Evolutionary conservation across 1,140 invertebrate species (phyloP).

Genomic region (Coenobita brevimanus): DNA sequence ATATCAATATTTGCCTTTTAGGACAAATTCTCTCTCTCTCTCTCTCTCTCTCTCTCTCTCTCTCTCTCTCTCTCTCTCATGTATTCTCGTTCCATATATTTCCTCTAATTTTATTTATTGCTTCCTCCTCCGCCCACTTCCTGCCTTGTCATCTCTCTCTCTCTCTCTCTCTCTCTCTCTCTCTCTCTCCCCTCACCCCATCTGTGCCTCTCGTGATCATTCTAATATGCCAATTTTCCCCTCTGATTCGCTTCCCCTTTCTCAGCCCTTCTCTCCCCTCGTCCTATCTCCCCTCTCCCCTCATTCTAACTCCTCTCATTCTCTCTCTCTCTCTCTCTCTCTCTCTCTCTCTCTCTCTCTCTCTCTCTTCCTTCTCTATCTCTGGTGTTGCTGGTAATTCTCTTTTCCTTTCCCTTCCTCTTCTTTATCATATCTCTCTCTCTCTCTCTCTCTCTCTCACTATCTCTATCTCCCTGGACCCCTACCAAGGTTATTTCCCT

Average conservation of each 20-base stretch:
- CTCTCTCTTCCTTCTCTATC: constrained; percentile 1
- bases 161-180: constrained; percentile 6
- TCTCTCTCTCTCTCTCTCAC: no score
- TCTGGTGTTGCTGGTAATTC: not conserved
- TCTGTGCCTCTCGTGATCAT: not conserved
- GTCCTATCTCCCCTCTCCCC: not conserved
- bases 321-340: not conserved
- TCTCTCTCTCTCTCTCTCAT: not conserved
- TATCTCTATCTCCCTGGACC: not conserved
- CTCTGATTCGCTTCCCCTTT: not conserved
- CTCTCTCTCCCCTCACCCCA: not conserved
- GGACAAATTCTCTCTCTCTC: not conserved
- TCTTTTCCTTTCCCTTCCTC: not conserved
- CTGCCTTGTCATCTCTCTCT: not conserved
- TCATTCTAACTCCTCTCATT: no score
- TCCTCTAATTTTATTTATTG: no score
- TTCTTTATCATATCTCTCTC: no score
- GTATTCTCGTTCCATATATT: not conserved
- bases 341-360: constrained; percentile 13
- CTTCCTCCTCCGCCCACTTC: not conserved
- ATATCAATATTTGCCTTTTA: not conserved
- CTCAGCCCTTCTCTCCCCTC: not conserved
- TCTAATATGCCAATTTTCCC: not conserved
- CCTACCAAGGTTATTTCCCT: not conserved
- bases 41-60: not conserved